Evolutionary conservation across 2,888 invertebrate genomes (phyloP).

Genomic region (Seira ritae): DNA sequence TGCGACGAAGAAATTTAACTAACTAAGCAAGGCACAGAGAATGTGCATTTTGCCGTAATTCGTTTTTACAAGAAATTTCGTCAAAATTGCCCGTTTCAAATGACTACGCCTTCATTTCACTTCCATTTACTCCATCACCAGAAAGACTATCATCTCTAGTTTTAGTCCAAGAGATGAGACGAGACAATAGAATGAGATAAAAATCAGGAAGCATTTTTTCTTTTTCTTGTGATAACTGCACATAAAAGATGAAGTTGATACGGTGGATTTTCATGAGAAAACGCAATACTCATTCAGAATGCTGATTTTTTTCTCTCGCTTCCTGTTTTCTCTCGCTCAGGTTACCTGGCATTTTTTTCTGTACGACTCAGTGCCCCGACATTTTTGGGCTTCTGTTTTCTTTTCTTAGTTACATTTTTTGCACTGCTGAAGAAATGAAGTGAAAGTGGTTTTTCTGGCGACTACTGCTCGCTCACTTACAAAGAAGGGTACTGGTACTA

Average conservation of each 20-base stretch:
- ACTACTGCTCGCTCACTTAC: neutral
- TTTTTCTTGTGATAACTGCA: constrained; percentile 28
- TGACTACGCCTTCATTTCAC: neutral
- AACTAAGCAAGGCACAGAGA: no score
- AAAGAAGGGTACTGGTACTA: neutral
- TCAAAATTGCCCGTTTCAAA: neutral
- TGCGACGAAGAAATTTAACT: no score
- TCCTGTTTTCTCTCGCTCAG: neutral
- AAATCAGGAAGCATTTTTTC: constrained; percentile 56
- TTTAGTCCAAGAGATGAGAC: neutral
- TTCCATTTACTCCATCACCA: no score
- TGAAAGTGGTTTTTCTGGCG: constrained; percentile 41
- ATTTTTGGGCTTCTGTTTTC: constrained; percentile 11
- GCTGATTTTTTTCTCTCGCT: constrained; percentile 38
- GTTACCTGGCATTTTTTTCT: constrained; percentile 13
- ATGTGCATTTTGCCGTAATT: neutral
- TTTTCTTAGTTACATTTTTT: constrained; percentile 3
- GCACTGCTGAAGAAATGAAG: constrained; percentile 44
- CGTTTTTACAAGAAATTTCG: neutral
- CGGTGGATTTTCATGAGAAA: constrained; percentile 49
- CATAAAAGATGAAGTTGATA: constrained; percentile 52
- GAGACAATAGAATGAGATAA: constrained; percentile 46
- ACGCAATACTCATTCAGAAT: constrained; percentile 42
- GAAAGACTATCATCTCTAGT: neutral
- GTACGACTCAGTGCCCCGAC: neutral